Evolutionary conservation across 2,797 vertebrate genomes (phyloP).

Genomic region (Acipenser oxyrinchus): DNA sequence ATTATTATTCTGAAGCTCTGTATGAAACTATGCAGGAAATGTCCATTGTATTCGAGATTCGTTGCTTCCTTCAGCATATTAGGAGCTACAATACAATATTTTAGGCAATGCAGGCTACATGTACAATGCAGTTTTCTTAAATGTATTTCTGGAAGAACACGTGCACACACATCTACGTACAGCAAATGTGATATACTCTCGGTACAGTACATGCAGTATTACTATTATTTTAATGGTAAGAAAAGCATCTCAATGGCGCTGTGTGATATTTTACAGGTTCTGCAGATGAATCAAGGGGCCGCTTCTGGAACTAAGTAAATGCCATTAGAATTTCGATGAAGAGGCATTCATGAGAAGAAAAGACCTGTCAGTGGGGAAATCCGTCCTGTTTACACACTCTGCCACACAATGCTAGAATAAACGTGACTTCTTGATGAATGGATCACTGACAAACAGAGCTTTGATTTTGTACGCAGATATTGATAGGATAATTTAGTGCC

Average conservation of each 20-base stretch:
- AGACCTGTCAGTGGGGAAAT: conserved; percentile 52
- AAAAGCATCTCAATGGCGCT: conserved; percentile 22
- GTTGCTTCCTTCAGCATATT: no score
- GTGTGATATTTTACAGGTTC: conserved; percentile 49
- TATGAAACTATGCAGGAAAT: no score
- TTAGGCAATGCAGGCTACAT: no score
- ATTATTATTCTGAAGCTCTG: no score
- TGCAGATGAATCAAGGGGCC: conserved; percentile 52
- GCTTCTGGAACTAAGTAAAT: conserved; percentile 54
- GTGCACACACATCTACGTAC: no score
- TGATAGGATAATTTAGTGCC: conserved; percentile 6
- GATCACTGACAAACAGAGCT: conserved; percentile 52
- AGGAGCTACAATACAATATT: no score
- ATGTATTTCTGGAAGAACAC: no score
- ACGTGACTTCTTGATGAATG: conserved; percentile 53
- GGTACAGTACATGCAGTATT: no score
- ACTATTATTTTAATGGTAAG: no score
- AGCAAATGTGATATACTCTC: no score
- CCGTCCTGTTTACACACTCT: conserved; percentile 60
- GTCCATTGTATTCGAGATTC: no score
- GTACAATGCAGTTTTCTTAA: no score
- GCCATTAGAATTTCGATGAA: conserved; percentile 73
- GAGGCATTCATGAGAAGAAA: conserved; percentile 55
- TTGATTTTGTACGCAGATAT: conserved; percentile 41
- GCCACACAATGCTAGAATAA: conserved; percentile 47